Percentiles rank a stretch among this genome's conserved stretches.
Evolutionary conservation across 2,113 vertebrate genomes (phyloP).

Genomic region (Micromys minutus): DNA sequence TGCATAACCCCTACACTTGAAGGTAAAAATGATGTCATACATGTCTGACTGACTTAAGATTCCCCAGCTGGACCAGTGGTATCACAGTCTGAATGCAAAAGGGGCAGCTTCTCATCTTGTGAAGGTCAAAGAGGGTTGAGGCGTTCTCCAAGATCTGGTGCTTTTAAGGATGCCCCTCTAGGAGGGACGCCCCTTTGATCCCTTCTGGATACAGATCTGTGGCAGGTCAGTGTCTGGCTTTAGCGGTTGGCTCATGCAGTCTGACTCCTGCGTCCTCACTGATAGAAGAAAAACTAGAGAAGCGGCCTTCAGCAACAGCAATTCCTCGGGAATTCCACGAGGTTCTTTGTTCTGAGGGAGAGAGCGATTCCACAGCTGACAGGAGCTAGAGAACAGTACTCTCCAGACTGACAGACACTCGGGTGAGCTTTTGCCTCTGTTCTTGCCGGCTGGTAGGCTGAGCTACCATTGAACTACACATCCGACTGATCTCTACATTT

Average conservation of each 20-base stretch:
- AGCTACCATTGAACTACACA: not conserved
- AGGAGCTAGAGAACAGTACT: not conserved
- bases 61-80: not conserved
- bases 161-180: not conserved
- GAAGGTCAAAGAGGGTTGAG: not conserved
- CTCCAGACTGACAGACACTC: not conserved
- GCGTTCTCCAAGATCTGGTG: rapidly evolving
- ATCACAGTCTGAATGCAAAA: not conserved
- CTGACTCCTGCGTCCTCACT: rapidly evolving
- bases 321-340: not conserved
- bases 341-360: not conserved
- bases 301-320: not conserved
- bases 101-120: not conserved
- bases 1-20: not conserved
- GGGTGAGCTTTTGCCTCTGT: not conserved
- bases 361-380: not conserved
- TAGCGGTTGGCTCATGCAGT: not conserved
- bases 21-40: not conserved
- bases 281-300: not conserved
- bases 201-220: not conserved
- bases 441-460: not conserved
- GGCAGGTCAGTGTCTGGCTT: not conserved
- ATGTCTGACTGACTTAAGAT: not conserved
- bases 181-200: not conserved
- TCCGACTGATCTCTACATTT: not conserved